Percentiles rank a stretch among this genome's conserved stretches.
Evolutionary conservation across 2,797 vertebrate genomes (phyloP).

Genomic region (Manis pentadactyla): DNA sequence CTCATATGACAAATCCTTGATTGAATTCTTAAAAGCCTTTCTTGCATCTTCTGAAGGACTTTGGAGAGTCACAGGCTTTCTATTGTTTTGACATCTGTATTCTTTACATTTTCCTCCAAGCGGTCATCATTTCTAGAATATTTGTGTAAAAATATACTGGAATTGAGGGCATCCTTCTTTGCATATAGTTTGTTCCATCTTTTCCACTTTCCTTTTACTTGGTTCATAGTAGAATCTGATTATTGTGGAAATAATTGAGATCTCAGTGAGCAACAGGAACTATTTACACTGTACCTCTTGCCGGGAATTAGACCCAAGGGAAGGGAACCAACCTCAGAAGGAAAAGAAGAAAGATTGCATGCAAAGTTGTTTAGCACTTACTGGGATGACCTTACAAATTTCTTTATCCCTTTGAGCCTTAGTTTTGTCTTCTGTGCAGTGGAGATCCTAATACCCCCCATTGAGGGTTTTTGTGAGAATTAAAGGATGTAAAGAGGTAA

Average conservation of each 20-base stretch:
- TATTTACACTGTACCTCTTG: neutral
- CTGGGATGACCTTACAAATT: neutral
- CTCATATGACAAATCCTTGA: neutral
- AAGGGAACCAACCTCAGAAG: neutral
- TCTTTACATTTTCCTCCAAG: neutral
- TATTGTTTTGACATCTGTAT: neutral
- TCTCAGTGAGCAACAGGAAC: slow-evolving; percentile 15
- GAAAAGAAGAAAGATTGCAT: neutral
- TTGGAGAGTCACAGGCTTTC: neutral
- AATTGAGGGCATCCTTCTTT: neutral
- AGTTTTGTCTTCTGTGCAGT: neutral
- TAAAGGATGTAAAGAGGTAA: neutral
- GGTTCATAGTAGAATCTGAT: neutral
- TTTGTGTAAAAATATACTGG: neutral
- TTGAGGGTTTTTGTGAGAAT: neutral
- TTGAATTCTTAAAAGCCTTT: neutral
- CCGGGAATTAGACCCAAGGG: slow-evolving; percentile 7
- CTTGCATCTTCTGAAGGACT: neutral
- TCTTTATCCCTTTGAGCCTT: neutral
- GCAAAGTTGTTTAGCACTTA: neutral
- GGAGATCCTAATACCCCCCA: neutral
- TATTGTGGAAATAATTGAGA: slow-evolving; percentile 24
- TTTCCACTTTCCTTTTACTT: neutral
- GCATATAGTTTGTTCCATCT: neutral
- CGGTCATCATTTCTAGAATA: neutral